Conservation (phyloP, 2,797 vertebrate genomes). For the Chelon auratus region DNA sequence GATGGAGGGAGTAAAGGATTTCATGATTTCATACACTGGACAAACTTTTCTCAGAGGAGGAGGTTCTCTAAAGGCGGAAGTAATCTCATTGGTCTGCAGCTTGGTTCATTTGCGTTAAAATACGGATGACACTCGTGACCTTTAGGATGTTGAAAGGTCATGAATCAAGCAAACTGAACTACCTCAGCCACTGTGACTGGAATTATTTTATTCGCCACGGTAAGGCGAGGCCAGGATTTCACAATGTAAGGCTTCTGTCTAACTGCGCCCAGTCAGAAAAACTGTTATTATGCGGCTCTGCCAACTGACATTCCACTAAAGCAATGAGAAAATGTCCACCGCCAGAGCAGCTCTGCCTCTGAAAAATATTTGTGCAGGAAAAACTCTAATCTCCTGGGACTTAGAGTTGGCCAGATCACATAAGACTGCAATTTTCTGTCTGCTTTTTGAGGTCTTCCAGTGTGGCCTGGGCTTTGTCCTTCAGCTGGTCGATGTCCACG, state of each 20-base stretch:
- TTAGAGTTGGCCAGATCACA: slow-evolving; percentile 83
- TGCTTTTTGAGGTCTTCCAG: slow-evolving; percentile 96
- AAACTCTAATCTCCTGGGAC: slow-evolving; percentile 47
- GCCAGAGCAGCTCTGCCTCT: slow-evolving; percentile 70
- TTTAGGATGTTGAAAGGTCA: slow-evolving; percentile 29
- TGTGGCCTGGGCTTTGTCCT: slow-evolving; percentile 95
- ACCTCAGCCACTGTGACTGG: background rate
- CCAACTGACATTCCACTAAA: slow-evolving; percentile 55
- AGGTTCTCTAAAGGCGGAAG: slow-evolving; percentile 57
- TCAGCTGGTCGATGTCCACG: slow-evolving; percentile 94
- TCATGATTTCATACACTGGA: slow-evolving; percentile 23
- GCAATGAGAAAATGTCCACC: slow-evolving; percentile 62
- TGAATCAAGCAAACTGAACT: background rate
- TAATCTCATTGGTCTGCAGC: slow-evolving; percentile 42
- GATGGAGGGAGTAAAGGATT: slow-evolving; percentile 23
- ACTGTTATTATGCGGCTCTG: slow-evolving; percentile 51
- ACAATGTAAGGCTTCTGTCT: slow-evolving; percentile 34
- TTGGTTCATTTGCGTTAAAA: slow-evolving; percentile 25
- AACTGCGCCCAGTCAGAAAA: slow-evolving; percentile 45
- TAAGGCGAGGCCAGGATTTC: slow-evolving; percentile 9
- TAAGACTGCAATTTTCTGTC: slow-evolving; percentile 94
- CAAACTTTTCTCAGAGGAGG: slow-evolving; percentile 53
- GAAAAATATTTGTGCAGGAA: slow-evolving; percentile 62
- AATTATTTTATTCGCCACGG: background rate
- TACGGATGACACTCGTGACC: slow-evolving; percentile 43